Evolutionary conservation across 2,888 invertebrate species (phyloP).

Genomic region (Hemicrepidius hirtus): DNA sequence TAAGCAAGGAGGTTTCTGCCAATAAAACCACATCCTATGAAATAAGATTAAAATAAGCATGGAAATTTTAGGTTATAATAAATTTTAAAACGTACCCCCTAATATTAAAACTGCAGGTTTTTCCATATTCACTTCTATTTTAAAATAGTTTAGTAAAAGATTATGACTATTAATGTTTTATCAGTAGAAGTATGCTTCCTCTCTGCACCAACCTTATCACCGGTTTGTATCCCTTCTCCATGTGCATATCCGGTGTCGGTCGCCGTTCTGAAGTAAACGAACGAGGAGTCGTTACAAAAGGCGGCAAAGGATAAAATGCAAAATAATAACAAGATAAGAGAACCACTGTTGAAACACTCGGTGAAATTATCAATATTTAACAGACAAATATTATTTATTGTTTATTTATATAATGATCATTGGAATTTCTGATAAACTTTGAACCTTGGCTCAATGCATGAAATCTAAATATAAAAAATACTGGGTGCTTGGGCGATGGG

Average conservation of each 20-base stretch:
- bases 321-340: not conserved
- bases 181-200: slow-evolving; percentile 46
- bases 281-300: slow-evolving; percentile 3
- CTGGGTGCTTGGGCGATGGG: too few relatives aligned
- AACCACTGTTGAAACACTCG: not conserved
- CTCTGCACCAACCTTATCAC: slow-evolving; percentile 45
- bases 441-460: not conserved
- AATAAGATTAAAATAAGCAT: slow-evolving; percentile 48
- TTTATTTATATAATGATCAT: not conserved
- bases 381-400: not conserved
- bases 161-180: slow-evolving; percentile 37
- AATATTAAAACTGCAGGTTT: slow-evolving; percentile 64
- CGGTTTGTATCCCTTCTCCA: slow-evolving; percentile 46
- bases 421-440: slow-evolving; percentile 29
- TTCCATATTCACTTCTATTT: slow-evolving; percentile 58
- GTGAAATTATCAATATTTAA: not conserved
- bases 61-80: slow-evolving; percentile 37
- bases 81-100: slow-evolving; percentile 60
- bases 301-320: slow-evolving; percentile 29
- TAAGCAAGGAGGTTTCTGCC: slow-evolving; percentile 91
- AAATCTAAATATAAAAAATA: slow-evolving; percentile 12
- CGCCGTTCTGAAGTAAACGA: slow-evolving; percentile 16
- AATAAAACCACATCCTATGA: slow-evolving; percentile 93
- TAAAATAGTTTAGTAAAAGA: slow-evolving; percentile 33
- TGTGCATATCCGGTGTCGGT: slow-evolving; percentile 47